A percentile compares a stretch with the other conserved stretches of the same genome.
phyloP scores from a whole-genome alignment of 2,888 invertebrate species.

The Diarsia rubi region DNA sequence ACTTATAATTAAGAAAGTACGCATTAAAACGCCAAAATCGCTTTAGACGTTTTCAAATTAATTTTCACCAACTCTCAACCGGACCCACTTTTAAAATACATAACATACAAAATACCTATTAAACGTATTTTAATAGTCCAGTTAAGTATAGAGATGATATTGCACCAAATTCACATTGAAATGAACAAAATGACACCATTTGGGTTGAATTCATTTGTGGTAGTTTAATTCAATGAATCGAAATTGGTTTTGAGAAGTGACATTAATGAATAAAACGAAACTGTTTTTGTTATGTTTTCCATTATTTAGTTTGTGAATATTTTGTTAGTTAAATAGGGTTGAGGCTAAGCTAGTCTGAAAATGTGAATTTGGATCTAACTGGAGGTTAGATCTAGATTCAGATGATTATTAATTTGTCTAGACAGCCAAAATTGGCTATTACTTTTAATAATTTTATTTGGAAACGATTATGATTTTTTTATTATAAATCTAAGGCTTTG shows the following conservation, averaged over 20 bases:
- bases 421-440: neutral
- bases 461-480: too few relatives aligned
- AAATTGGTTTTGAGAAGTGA: conserved; percentile 61
- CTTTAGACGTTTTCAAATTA: conserved; percentile 10
- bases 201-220: conserved; percentile 61
- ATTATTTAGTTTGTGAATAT: conserved; percentile 23
- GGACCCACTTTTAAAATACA: conserved; percentile 14
- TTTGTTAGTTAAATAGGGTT: neutral
- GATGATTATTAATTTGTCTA: neutral
- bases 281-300: conserved; percentile 13
- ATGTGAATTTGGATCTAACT: neutral
- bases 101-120: conserved; percentile 27
- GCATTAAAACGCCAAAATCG: neutral
- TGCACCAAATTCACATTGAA: conserved; percentile 47
- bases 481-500: neutral
- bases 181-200: conserved; percentile 56
- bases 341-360: accelerated
- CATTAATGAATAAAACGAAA: conserved; percentile 51
- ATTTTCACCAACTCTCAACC: conserved; percentile 12
- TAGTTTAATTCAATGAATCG: conserved; percentile 59
- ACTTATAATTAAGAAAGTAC: neutral
- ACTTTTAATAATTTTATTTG: neutral
- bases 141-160: conserved; percentile 42
- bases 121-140: conserved; percentile 13
- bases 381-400: too few relatives aligned